Evolutionary conservation across 2,888 invertebrate species (phyloP).

Genomic region (Catocala fraxini): DNA sequence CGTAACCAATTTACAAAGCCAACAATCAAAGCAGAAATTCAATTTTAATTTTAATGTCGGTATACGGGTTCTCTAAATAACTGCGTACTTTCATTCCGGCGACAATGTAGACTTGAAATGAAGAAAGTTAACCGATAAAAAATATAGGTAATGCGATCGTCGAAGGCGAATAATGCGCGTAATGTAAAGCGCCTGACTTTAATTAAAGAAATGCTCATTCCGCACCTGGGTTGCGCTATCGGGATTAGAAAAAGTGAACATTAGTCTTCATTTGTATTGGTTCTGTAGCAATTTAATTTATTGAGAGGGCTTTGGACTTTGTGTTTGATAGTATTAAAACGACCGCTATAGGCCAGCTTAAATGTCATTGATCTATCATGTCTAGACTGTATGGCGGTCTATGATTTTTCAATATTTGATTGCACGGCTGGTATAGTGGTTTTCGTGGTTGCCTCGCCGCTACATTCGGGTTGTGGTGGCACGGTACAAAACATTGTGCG

Average conservation of each 20-base stretch:
- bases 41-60: not conserved
- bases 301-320: not conserved
- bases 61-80: not conserved
- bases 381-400: too few relatives aligned
- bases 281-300: constrained; percentile 17
- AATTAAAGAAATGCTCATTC: constrained; percentile 49
- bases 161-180: constrained; percentile 34
- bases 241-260: constrained; percentile 35
- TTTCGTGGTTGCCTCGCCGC: too few relatives aligned
- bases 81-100: not conserved
- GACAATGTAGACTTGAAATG: constrained; percentile 30
- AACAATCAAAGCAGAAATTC: constrained; percentile 7
- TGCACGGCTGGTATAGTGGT: too few relatives aligned
- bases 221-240: constrained; percentile 42
- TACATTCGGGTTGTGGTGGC: too few relatives aligned
- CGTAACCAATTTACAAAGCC: not conserved
- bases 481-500: too few relatives aligned
- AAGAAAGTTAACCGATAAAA: constrained; percentile 49
- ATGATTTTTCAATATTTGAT: too few relatives aligned
- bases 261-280: constrained; percentile 12
- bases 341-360: not conserved
- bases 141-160: constrained; percentile 37
- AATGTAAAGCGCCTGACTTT: constrained; percentile 42
- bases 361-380: too few relatives aligned
- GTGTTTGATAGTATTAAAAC: not conserved